phyloP scores from a whole-genome alignment of 2,888 invertebrate genomes.

The Panzeria rudis region DNA sequence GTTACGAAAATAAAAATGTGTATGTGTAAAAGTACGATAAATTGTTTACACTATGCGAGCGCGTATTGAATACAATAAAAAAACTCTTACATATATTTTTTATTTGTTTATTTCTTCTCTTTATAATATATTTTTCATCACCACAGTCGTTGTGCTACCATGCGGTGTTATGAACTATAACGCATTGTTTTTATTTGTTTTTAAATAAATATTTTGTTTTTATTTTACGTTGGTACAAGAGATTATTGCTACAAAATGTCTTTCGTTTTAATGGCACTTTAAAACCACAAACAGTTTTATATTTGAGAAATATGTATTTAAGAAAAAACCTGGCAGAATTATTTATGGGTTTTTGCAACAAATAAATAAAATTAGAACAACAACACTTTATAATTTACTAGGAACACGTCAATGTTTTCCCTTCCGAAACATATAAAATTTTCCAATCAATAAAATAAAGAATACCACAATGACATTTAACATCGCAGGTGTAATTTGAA shows the following conservation, averaged over 20 bases:
- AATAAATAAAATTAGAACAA: neutral
- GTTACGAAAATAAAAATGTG: neutral
- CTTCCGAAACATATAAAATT: neutral
- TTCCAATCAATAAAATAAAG: constrained; percentile 6
- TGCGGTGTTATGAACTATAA: constrained; percentile 3
- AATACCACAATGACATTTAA: neutral
- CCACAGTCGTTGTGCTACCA: neutral
- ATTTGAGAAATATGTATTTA: neutral
- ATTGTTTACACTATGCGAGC: constrained; percentile 3
- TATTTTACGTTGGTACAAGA: neutral
- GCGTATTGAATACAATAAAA: constrained; percentile 13
- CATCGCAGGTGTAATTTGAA: neutral
- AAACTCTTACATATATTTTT: neutral
- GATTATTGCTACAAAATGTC: neutral
- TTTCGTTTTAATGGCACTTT: neutral
- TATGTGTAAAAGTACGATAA: neutral
- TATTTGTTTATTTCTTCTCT: neutral
- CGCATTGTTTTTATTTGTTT: neutral
- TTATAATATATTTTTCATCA: constrained; percentile 29
- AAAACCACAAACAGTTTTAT: neutral
- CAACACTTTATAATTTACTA: neutral
- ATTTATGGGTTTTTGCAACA: neutral
- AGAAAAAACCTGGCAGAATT: neutral
- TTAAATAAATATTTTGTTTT: constrained; percentile 14
- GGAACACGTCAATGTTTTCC: neutral